Evolutionary conservation across 1,140 invertebrate species (phyloP), one percentile per base, ranked within the genome.

Genomic region (Laupala kohalensis): DNA sequence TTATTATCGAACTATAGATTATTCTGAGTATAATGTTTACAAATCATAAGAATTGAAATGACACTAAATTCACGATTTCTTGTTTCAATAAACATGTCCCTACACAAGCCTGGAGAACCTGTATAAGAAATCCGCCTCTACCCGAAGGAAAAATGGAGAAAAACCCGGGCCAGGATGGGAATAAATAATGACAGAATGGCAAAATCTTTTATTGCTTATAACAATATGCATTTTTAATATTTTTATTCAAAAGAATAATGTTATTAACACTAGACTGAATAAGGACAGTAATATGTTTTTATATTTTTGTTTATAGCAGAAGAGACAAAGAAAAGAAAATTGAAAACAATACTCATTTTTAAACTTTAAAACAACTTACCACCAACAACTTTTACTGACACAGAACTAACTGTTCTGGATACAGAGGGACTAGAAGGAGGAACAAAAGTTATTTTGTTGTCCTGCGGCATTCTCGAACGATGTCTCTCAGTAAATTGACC

Each of bases 221-320:
- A n/a, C n/a, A n/a, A n/a, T n/a, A n/a, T n/a, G n/a, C n/a, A n/a
- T n/a, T n/a, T n/a, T n/a, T n/a, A n/a, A n/a, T n/a, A n/a, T n/a
- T n/a, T n/a, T n/a, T n/a, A n/a, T n/a, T 64, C 64, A 24, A 64
- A 15, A 25, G 64, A 15, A 23, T 24, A 66, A 15, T 66, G 25
- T 4, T 66, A 26, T 24, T 66, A 26, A 3, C 27, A 25, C 4
- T 24, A 66, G 12, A 66, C 4, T 23, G 64, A 24, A 4, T 9
- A 25, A 25, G n/a, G 24, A 26, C 24, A 9, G 25, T 66, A 25
- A 66, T 66, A 26, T 15, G 27, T 26, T 26, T 66, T 4, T 4
- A 26, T 13, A 72, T 79, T n/a, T 25, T 25, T 28, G 72, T 79
- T 74, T 12, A 76, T 75, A 30, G 75, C 26, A 75, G 53, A 72